These are phyloP conservation scores for Tenualosa thibaudeaui DNA, from an alignment of 2,797 vertebrate species.

Conservation along the genomic window DNA sequence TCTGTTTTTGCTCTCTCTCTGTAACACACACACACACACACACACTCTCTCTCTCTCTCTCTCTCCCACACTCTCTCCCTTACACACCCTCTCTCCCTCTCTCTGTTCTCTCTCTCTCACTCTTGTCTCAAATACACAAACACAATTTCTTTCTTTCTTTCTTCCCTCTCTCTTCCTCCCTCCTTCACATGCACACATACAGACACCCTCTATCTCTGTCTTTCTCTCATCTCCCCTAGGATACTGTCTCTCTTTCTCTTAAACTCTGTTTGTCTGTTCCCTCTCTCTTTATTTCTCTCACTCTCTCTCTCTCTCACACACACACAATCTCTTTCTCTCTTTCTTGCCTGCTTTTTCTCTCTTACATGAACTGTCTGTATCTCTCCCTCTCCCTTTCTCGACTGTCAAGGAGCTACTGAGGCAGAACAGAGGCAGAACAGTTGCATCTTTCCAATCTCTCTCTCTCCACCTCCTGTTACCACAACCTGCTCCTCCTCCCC, in stretches of 20 bases:
- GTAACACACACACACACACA: slow-evolving; percentile 33
- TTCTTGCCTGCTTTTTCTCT: not conserved
- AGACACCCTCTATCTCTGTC: not conserved
- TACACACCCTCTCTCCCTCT: slow-evolving; percentile 35
- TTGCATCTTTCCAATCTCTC: slow-evolving; percentile 30
- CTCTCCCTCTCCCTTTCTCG: slow-evolving; percentile 16
- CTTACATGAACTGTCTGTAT: not conserved
- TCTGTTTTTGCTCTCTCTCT: slow-evolving; percentile 28
- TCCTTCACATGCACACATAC: not conserved
- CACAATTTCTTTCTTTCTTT: not conserved
- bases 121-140: not conserved
- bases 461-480: slow-evolving; percentile 10
- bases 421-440: slow-evolving; percentile 30
- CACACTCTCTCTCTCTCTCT: slow-evolving; percentile 33
- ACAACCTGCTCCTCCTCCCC: slow-evolving; percentile 8
- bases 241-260: not conserved
- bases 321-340: slow-evolving; percentile 2
- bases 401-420: slow-evolving; percentile 40
- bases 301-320: not conserved
- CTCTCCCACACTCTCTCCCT: slow-evolving; percentile 38
- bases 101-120: not conserved
- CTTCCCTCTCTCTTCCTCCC: not conserved
- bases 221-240: not conserved
- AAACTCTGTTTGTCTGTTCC: too few species aligned
- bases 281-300: not conserved